Evolutionary conservation across 2,797 vertebrate species (phyloP), one percentile per base, ranked within the genome.

Genomic region (Poecilia picta): DNA sequence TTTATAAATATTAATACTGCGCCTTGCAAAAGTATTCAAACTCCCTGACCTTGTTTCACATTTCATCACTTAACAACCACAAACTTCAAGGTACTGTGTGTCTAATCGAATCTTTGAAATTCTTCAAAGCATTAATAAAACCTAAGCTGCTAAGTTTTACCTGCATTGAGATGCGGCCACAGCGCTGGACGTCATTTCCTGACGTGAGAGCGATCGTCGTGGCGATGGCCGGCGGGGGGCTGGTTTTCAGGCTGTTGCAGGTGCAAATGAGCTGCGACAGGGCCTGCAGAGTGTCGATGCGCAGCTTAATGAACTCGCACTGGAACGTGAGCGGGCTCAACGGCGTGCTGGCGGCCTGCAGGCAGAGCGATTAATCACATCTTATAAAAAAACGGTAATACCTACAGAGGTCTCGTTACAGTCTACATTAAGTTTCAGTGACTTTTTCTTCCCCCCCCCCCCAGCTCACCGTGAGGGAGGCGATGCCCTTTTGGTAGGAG

Each of bases 231-330:
- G 98, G 98, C 5, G 98, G 98, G 0, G 98, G 98, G 88, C 98
- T 99, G 77, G 98, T 99, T 92, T 99, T 99, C 3, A 99, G 95
- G 89, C 98, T 99, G 93, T 98, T 99, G 90, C 98, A 99, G 85
- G 98, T 99, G 83, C 98, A 99, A 88, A 99, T 97, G 74, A 99
- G 98, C 90, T 99, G 98, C 4, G 97, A 99, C 92, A 99, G 97
- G 53, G 98, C 98, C 92, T 99, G 98, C 53, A 99, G 96, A 51
- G 97, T 97, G 94, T 98, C 98, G 79, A 99, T 99, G 36, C 98
- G 96, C 89, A 99, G 96, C 93, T 99, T 99, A 87, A 99, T 98
- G 96, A 98, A 99, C 74, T 99, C 98, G 78, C 98, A 99, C 90
- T 99, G 98, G 93, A 99, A 99, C 18, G 96, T 97, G 78, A 99